Conservation (phyloP, 2,888 invertebrate species). For the Eledona agricola region DNA sequence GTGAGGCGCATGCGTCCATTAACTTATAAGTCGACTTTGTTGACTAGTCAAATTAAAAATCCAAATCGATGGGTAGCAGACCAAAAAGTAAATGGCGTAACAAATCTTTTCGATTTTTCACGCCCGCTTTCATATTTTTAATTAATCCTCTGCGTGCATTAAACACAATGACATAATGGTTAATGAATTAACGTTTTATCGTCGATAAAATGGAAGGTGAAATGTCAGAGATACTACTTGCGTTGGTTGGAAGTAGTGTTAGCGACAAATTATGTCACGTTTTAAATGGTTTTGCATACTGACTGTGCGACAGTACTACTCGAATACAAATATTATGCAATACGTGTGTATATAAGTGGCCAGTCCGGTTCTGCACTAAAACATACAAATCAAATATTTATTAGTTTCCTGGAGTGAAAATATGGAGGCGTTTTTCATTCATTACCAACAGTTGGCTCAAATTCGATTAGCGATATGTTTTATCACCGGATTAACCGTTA, state of each 20-base stretch:
- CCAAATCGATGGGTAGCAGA: conserved; percentile 7
- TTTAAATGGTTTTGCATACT: conserved; percentile 14
- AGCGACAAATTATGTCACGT: conserved; percentile 30
- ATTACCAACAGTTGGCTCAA: conserved; percentile 32
- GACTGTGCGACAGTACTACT: conserved; percentile 24
- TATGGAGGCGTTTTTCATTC: conserved; percentile 35
- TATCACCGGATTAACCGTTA: conserved; percentile 23
- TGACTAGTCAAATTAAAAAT: conserved; percentile 9
- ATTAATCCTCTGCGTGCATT: conserved; percentile 1
- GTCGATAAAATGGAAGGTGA: conserved; percentile 18
- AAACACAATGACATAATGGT: conserved; percentile 9
- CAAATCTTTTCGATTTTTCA: conserved; percentile 14
- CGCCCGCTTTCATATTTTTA: conserved; percentile 18
- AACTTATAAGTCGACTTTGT: conserved; percentile 12
- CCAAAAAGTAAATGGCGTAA: conserved; percentile 14
- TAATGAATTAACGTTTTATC: conserved; percentile 8
- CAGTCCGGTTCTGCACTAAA: conserved; percentile 35
- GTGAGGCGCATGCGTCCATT: conserved; percentile 28
- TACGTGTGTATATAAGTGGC: conserved; percentile 21
- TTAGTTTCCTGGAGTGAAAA: conserved; percentile 32
- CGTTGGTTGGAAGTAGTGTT: conserved; percentile 19
- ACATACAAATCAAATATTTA: conserved; percentile 38
- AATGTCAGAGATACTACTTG: conserved; percentile 20
- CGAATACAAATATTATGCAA: conserved; percentile 38
- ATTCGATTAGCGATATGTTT: too few relatives aligned